A percentile compares a stretch with the other conserved stretches of the same genome.
Evolutionary conservation across 2,113 vertebrate species (phyloP).

Genomic region (Scalopus aquaticus): DNA sequence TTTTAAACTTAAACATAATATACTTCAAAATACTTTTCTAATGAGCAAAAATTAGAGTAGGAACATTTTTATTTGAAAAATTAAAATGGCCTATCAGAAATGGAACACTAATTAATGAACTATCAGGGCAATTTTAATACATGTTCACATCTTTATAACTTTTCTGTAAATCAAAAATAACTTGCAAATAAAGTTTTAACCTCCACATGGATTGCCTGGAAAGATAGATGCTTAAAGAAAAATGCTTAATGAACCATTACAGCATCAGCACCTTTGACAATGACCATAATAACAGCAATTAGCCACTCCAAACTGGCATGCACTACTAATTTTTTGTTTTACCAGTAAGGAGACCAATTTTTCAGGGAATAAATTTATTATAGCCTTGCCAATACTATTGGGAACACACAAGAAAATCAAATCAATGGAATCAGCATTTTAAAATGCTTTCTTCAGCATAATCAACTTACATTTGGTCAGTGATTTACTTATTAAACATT

Average conservation of each 20-base stretch:
- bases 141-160: neutral
- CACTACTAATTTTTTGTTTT: neutral
- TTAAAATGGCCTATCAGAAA: neutral
- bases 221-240: conserved; percentile 26
- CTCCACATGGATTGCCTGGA: neutral
- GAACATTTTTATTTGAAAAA: conserved; percentile 7
- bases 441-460: neutral
- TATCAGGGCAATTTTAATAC: neutral
- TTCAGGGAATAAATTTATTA: conserved; percentile 16
- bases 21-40: neutral
- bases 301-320: neutral
- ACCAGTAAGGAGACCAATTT: conserved; percentile 8
- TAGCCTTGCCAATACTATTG: neutral
- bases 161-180: conserved; percentile 8
- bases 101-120: neutral
- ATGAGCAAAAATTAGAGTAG: neutral
- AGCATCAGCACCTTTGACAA: neutral
- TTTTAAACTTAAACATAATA: neutral
- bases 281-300: neutral
- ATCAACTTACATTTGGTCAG: neutral
- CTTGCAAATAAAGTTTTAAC: neutral
- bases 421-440: conserved; percentile 2
- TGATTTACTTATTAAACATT: neutral
- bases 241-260: conserved; percentile 26
- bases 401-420: neutral